Evolutionary conservation across 2,797 vertebrate genomes (phyloP), one percentile per base, ranked within the genome.

Genomic region (Epinephelus malabaricus): DNA sequence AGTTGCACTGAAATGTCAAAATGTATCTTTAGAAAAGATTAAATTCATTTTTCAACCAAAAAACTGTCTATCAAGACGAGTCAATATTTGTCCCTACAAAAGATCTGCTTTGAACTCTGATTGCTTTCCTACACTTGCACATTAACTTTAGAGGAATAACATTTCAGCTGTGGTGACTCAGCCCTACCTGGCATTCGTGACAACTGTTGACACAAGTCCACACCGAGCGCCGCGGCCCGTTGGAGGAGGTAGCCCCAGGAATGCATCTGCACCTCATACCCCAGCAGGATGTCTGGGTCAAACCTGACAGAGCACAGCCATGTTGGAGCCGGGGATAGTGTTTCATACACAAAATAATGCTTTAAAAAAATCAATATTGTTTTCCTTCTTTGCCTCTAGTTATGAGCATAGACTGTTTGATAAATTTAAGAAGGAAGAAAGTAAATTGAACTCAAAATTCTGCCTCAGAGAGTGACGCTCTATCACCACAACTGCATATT

Each of bases 201-300:
- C 82, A 99, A 96, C 95, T 97, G 96, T 86, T 97, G 97, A 91
- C 97, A 98, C 78, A 99, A 95, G 85, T 97, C 92, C 75, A 97
- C 93, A 63, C 95, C 93, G 3, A 99, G 90, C 0, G 94, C 95
- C 0, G 96, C 95, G 9, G 98, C 98, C 51, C 98, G 96, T 92
- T 99, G 97, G 55, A 99, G 95, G 70, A 99, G 96, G 94, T 98
- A 99, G 55, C 98, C 98, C 98, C 98, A 99, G 54, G 98, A 99
- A 81, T 89, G 96, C 97, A 98, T 98, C 95, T 99, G 98, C 83
- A 99, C 96, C 95, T 99, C 98, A 82, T 99, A 99, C 30, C 98
- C 98, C 79, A 99, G 79, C 74, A 99, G 92, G 91, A 99, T 98
- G 93, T 99, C 98, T 59, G 98, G 98, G 86, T 99, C 98, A 84